Base-by-base conservation (phyloP, 2,888 invertebrate genomes). In the Deroplatys truncata region DNA sequence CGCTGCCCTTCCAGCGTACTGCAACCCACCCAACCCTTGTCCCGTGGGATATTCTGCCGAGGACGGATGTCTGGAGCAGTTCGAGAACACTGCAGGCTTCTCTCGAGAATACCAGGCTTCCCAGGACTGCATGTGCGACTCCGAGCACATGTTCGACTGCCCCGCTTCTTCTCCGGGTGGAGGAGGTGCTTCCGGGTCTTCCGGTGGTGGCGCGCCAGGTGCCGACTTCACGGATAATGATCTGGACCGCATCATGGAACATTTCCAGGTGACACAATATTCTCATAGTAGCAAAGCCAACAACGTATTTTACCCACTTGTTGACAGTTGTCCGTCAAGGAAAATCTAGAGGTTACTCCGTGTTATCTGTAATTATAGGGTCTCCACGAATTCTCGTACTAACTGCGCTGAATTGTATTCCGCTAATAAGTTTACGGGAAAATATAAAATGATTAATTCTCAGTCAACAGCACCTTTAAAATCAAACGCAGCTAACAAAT, bases 1-100 rank as follows among this genome's bases (percentile, higher is more conserved):
- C 92, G 97, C 97, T 16, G 96, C 97, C 25, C 94, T 99, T 90
- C 99, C 99, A 0, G 99, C 99, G 29, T 99, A 99, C 94, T 99
- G 99, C 93, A 99, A 99, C 93, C 99, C 99, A 1, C 99, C 99
- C 2, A 99, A 99, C 94, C 99, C 99, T 0, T 99, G 99, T 93
- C 99, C 99, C 2, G 96, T 98, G 90, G 99, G 99, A 91, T 99
- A 98, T 93, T 96, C 96, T 91, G 98, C 96, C 92, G 96, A 97
- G 85, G 97, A 98, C 93, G 98, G 98, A 91, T 99, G 99, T 93
- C 95, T 98, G 92, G 97, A 96, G 91, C 96, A 97, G 91, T 99
- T 99, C 93, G 98, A 98, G 93, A 99, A 99, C 93, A 98, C 98
- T 0, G 99, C 99, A 0, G 97, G 28, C 8, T 89, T 72, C 87